Evolutionary conservation across 2,113 vertebrate genomes (phyloP).

Genomic region (Cephalopterus ornatus): DNA sequence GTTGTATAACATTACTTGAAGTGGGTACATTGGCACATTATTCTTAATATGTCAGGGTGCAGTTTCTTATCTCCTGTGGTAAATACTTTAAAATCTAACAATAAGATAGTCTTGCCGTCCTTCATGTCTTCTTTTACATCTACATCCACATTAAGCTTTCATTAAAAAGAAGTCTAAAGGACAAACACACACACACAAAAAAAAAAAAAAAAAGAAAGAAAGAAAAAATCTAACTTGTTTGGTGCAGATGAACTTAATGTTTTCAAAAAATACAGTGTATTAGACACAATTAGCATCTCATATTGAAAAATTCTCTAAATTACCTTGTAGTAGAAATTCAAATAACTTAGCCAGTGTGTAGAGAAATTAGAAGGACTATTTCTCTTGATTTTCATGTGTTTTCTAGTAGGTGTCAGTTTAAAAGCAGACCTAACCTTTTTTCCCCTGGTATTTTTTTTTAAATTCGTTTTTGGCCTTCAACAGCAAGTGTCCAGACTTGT

Average conservation of each 20-base stretch:
- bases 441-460: not conserved
- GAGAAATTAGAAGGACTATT: not conserved
- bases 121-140: not conserved
- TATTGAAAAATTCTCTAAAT: not conserved
- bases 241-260: not conserved
- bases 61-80: not conserved
- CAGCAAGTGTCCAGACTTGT: not conserved
- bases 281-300: not conserved
- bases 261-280: not conserved
- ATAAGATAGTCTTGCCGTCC: not conserved
- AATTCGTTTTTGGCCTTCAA: not conserved
- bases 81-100: not conserved
- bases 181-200: not conserved
- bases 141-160: not conserved
- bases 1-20: not conserved
- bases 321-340: not conserved
- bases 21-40: not conserved
- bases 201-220: not conserved
- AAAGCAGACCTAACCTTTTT: not conserved
- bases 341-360: rapidly evolving
- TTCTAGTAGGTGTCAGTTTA: not conserved
- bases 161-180: not conserved
- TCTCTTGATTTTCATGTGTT: not conserved
- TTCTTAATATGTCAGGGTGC: not conserved
- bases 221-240: not conserved